Conservation (phyloP, 1,140 invertebrate genomes). For the Drosophila funebris region DNA sequence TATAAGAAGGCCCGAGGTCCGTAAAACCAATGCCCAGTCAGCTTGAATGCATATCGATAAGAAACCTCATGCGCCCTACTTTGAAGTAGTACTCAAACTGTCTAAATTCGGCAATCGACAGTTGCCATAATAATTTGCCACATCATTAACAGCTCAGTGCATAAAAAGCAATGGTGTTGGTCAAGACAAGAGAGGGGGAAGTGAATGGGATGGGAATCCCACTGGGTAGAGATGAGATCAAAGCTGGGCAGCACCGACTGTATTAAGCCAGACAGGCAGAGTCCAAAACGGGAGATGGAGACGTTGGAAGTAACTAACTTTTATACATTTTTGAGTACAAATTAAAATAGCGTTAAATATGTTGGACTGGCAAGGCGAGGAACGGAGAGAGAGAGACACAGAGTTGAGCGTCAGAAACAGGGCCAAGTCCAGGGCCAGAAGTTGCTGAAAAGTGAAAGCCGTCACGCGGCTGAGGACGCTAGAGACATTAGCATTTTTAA, state of each 20-base stretch:
- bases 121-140: constrained; percentile 80
- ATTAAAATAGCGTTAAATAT: constrained; percentile 61
- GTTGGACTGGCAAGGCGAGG: neutral
- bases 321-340: constrained; percentile 60
- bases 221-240: constrained; percentile 52
- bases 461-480: constrained; percentile 20
- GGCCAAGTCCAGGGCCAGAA: constrained; percentile 11
- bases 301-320: constrained; percentile 27
- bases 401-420: constrained; percentile 18
- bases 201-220: constrained; percentile 1
- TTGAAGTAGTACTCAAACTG: constrained; percentile 5
- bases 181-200: neutral
- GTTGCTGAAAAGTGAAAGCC: constrained; percentile 36
- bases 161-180: constrained; percentile 37
- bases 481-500: constrained; percentile 79
- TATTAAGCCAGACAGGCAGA: constrained; percentile 35
- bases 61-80: constrained; percentile 10
- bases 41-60: constrained; percentile 71
- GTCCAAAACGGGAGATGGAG: neutral
- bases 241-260: constrained; percentile 51
- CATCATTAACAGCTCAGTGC: constrained; percentile 75
- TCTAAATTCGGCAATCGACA: constrained; percentile 60
- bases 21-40: constrained; percentile 68
- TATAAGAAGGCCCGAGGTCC: neutral
- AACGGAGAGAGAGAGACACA: neutral